Evolutionary conservation across 2,888 invertebrate species (phyloP).

Genomic region (Trissolcus japonicus): DNA sequence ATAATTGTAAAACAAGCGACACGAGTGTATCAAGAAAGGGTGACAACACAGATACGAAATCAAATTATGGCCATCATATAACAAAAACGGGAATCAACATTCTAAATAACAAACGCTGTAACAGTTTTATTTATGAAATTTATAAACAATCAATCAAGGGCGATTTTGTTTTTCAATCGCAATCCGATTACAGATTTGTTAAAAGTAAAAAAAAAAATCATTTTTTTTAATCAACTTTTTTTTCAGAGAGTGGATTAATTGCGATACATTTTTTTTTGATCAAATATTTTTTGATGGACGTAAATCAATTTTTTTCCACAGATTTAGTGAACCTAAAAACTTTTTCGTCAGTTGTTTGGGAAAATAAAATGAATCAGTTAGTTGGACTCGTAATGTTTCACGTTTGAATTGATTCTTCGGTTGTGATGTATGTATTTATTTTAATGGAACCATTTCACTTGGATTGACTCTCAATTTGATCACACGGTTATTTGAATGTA

Average conservation of each 20-base stretch:
- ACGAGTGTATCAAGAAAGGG: slow-evolving; percentile 55
- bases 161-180: slow-evolving; percentile 20
- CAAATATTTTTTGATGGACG: no score
- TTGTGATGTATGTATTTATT: no score
- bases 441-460: slow-evolving; percentile 2
- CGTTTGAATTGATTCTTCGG: no score
- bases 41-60: slow-evolving; percentile 41
- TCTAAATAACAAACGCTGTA: slow-evolving; percentile 33
- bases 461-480: slow-evolving; percentile 5
- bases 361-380: no score
- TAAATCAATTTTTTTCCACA: no score
- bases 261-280: no score
- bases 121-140: slow-evolving; percentile 31
- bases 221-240: background rate
- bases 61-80: slow-evolving; percentile 39
- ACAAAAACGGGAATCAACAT: slow-evolving; percentile 47
- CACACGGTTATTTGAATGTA: slow-evolving; percentile 31
- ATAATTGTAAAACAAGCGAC: slow-evolving; percentile 56
- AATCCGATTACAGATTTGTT: slow-evolving; percentile 16
- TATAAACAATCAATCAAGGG: slow-evolving; percentile 29
- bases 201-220: background rate
- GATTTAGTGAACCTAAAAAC: no score
- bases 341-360: no score
- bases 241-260: background rate
- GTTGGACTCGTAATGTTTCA: background rate